Conservation (phyloP, 2,888 invertebrate species). For the Blera fallax region DNA sequence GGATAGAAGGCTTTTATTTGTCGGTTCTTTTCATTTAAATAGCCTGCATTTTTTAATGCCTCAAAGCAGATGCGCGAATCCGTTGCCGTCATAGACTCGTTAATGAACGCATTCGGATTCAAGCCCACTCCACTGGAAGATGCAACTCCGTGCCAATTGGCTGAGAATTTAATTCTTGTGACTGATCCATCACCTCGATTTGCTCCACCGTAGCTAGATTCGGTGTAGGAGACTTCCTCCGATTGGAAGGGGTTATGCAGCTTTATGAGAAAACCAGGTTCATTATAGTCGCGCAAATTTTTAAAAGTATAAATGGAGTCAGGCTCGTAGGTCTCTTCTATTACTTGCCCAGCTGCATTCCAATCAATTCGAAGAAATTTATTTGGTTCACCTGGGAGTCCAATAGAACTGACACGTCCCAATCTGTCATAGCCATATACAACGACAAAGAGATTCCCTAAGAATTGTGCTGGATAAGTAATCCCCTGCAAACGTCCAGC, state of each 20-base stretch:
- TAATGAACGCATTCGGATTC: neutral
- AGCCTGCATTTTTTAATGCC: slow-evolving; percentile 7
- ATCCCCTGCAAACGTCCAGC: neutral
- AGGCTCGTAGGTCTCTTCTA: neutral
- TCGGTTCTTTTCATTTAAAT: slow-evolving; percentile 10
- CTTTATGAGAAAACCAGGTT: slow-evolving; percentile 52
- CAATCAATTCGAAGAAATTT: slow-evolving; percentile 4
- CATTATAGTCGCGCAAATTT: slow-evolving; percentile 12
- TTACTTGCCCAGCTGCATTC: slow-evolving; percentile 33
- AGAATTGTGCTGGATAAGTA: slow-evolving; percentile 7
- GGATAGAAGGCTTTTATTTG: slow-evolving; percentile 28
- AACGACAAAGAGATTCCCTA: neutral
- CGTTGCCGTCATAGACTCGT: neutral
- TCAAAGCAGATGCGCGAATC: slow-evolving; percentile 24
- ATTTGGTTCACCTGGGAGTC: neutral
- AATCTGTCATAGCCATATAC: slow-evolving; percentile 26
- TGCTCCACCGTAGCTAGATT: slow-evolving; percentile 65
- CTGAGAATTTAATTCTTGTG: slow-evolving; percentile 15
- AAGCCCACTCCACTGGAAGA: neutral
- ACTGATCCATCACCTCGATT: slow-evolving; percentile 8
- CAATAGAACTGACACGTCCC: slow-evolving; percentile 27
- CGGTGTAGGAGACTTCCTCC: slow-evolving; percentile 53
- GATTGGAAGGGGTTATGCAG: slow-evolving; percentile 63
- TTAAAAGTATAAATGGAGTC: neutral
- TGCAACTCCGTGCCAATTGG: slow-evolving; percentile 22